Base-by-base conservation (phyloP, 2,888 invertebrate genomes). In the Athrips mouffetella region DNA sequence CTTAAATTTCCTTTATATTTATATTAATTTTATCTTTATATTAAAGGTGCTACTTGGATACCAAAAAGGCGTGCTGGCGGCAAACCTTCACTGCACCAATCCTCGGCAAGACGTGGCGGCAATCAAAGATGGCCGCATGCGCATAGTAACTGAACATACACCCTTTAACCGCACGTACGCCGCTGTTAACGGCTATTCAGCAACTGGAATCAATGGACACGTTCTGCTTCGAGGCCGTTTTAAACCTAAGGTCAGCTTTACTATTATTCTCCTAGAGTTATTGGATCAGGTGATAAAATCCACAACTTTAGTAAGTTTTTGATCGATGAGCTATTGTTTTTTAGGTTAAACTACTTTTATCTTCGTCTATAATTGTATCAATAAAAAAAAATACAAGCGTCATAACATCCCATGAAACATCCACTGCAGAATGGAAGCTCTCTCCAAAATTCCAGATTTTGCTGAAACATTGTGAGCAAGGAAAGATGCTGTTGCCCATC, bases 21-120 rank as follows among this genome's bases (percentile, higher is more conserved):
- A 7, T 35, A 6, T 20, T 20, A 20, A 18, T 7, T 4, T n/a
- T n/a, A n/a, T n/a, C n/a, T n/a, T n/a, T n/a, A n/a, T n/a, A n/a
- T n/a, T n/a, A n/a, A n/a, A 47, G 72, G 64, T 71, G 2, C 45
- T 69, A 7, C 83, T 94, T 45, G 91, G 92, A 0, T 94, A 94
- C 84, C 92, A 94, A 62, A 83, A 82, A 13, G 92, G 92, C 0
- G 57, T 80, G 6, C 83, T 96, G 45, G 94, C 95, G 0, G 92
- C 91, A 0, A 96, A 95, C 73, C 78, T 96, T 10, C 91, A 96
- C 70, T 94, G 85, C 67, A 79, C 87, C 0, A 77, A 68, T 0
- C 92, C 94, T 0, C 80, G 90, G 2, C 71, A 80, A 23, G 90
- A 89, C 37, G 59, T 91, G 0, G 73, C 75, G 18, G 89, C 89